These are phyloP conservation scores for Sander vitreus DNA, from an alignment of 2,113 vertebrate species.

Conservation along the genomic window DNA sequence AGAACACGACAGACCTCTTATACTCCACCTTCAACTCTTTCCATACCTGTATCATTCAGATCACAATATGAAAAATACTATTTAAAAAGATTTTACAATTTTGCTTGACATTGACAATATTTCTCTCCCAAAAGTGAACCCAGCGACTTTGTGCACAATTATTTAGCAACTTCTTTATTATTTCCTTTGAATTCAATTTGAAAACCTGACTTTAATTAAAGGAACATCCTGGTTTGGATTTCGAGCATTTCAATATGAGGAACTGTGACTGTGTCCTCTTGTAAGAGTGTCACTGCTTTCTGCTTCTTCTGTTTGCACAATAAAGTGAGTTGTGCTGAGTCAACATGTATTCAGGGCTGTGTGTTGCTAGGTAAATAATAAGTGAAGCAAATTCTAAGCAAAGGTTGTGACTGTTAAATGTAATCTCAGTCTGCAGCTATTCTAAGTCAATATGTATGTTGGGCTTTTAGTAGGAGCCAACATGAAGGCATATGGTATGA, in stretches of 20 bases:
- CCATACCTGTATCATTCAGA: conserved; percentile 37
- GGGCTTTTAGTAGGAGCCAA: conserved; percentile 6
- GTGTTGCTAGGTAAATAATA: conserved; percentile 28
- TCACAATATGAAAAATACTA: conserved; percentile 47
- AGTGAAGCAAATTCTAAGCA: conserved; percentile 5
- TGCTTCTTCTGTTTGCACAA: conserved; percentile 20
- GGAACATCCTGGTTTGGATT: conserved; percentile 23
- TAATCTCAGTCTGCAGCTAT: conserved; percentile 6
- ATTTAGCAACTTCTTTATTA: not conserved
- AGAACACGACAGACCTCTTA: conserved; percentile 17
- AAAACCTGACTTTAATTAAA: conserved; percentile 48
- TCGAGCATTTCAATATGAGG: not conserved
- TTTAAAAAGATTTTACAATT: conserved; percentile 35
- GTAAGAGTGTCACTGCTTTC: not conserved
- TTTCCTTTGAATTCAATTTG: conserved; percentile 36
- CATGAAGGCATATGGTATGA: not conserved
- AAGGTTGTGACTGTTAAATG: not conserved
- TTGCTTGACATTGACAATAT: not conserved
- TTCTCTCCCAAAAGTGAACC: conserved; percentile 30
- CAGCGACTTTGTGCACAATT: conserved; percentile 1
- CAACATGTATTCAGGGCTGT: not conserved
- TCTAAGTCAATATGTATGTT: conserved; percentile 35
- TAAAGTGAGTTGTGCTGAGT: conserved; percentile 3
- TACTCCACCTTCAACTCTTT: conserved; percentile 11
- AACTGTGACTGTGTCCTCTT: not conserved